Percentiles rank a stretch among this genome's conserved stretches.
Evolutionary conservation across 2,113 vertebrate genomes (phyloP).

Genomic region (Rafetus swinhoei): DNA sequence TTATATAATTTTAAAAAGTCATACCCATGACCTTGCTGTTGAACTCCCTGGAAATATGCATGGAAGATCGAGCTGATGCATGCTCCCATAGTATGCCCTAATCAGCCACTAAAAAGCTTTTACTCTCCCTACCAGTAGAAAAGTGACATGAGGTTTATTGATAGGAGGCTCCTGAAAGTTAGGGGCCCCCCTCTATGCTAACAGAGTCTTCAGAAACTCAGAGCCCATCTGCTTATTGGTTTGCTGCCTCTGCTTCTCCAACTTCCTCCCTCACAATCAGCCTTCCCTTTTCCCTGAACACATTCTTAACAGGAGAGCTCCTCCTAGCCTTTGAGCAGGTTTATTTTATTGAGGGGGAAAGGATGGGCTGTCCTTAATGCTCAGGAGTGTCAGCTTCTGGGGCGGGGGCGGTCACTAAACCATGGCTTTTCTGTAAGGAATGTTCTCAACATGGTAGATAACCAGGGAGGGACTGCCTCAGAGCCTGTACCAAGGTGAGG

Average conservation of each 20-base stretch:
- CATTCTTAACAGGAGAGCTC: not conserved
- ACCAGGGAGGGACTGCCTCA: not conserved
- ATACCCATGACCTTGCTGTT: not conserved
- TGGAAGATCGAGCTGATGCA: not conserved
- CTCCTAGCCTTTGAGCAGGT: not conserved
- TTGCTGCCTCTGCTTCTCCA: not conserved
- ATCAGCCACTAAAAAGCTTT: not conserved
- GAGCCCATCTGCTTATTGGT: not conserved
- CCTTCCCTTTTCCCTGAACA: not conserved
- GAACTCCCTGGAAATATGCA: not conserved
- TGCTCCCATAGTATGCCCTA: not conserved
- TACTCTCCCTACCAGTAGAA: not conserved
- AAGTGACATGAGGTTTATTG: not conserved
- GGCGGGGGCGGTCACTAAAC: not conserved
- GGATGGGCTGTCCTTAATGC: accelerated
- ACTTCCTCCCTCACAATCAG: not conserved
- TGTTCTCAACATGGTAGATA: not conserved
- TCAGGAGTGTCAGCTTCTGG: not conserved
- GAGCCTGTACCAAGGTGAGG: not conserved
- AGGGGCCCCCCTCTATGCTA: not conserved
- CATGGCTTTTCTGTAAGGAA: not conserved
- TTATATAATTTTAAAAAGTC: not conserved
- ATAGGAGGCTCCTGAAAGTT: not conserved
- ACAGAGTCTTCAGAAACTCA: not conserved
- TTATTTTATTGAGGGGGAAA: not conserved